Evolutionary conservation across 1,140 invertebrate genomes (phyloP), one percentile per base, ranked within the genome.

Genomic region (Lepidurus couesii): DNA sequence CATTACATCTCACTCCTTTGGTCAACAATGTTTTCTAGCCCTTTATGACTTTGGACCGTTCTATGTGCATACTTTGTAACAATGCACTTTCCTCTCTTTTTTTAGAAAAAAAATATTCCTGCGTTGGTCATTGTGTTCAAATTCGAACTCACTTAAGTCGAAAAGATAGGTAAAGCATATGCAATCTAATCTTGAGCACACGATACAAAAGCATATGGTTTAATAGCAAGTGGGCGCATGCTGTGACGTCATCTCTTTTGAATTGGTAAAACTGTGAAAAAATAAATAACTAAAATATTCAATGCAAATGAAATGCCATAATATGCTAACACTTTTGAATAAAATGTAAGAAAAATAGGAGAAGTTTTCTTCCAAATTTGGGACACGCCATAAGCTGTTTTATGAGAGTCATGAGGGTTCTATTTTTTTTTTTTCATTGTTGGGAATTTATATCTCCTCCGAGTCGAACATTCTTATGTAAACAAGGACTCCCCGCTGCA

Each of bases 1-100:
- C 16, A 13, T 65, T 65, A 65, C 53, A 65, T 65, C n/a, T 65
- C 21, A 65, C 53, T 65, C 53, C 53, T 65, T 65, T 65, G 53
- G 53, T 16, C 16, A 65, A 65, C 53, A 65, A 65, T 7, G 53
- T 65, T 47, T n/a, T 65, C 21, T 65, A 34, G 3, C 3, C 21
- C 13, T 16, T 16, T 21, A 65, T 16, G 16, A 65, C 8, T 16
- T 16, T 65, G 8, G 53, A 4, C 7, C 16, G 16, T 13, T 65
- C 1, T n/a, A 11, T 7, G 53, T 21, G 16, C 53, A 7, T 65
- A n/a, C 16, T 21, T 65, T 65, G 16, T 65, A 65, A 65, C 53
- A 65, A 65, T 65, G 13, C 53, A 34, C 34, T 34, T 34, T 34
- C 34, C 34, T 34, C 34, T 4, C 34, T 34, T 34, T 34, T 34